phyloP scores from a whole-genome alignment of 37 sponge, comb jelly and placozoan genomes.

The Hexactinellida sp. region DNA sequence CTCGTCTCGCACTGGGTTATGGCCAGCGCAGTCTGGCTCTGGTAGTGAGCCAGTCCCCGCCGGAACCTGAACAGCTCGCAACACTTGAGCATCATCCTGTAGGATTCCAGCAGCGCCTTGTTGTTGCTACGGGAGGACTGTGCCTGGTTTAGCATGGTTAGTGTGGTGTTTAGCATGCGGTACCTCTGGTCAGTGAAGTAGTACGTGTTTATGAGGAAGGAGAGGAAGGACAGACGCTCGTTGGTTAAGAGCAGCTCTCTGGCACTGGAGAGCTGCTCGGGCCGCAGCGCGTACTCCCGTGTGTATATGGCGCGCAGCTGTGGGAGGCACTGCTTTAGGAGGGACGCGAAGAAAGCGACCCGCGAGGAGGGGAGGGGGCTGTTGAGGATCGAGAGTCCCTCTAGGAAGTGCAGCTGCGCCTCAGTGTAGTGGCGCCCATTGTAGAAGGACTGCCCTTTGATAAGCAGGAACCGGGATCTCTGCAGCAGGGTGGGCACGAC shows the following conservation, averaged over 20 bases:
- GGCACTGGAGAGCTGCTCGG: not conserved
- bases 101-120: slow-evolving; percentile 54
- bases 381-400: not conserved
- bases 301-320: not conserved
- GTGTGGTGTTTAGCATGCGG: not conserved
- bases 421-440: not conserved
- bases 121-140: not conserved
- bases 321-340: not conserved
- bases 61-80: slow-evolving; percentile 39
- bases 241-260: not conserved
- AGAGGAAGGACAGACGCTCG: not conserved
- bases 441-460: not conserved
- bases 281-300: not conserved
- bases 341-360: not conserved
- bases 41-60: not conserved
- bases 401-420: slow-evolving; percentile 3
- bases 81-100: slow-evolving; percentile 58
- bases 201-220: not conserved
- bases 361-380: not conserved
- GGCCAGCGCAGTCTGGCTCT: not conserved
- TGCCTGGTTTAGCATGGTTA: not conserved
- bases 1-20: not conserved
- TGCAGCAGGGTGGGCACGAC: not conserved
- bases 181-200: not conserved
- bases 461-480: not conserved